Percentiles rank a stretch among this genome's conserved stretches.
These are phyloP conservation scores for Osmerus mordax DNA, from an alignment of 2,113 vertebrate species.

Conservation along the genomic window DNA sequence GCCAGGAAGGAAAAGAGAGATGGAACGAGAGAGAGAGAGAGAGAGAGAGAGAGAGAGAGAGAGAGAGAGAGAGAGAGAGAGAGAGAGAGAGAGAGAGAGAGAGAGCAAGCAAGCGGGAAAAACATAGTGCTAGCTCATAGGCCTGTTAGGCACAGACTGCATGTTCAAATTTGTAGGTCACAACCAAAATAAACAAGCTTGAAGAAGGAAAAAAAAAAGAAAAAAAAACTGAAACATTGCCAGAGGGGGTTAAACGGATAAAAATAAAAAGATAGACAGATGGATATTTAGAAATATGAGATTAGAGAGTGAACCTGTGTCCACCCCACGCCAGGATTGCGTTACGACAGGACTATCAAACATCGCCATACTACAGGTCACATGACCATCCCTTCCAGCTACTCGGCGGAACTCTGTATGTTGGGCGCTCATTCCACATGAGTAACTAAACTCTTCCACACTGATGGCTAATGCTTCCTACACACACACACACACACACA, in stretches of 20 bases:
- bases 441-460: conserved; percentile 23
- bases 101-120: neutral
- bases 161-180: conserved; percentile 71
- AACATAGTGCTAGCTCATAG: conserved; percentile 50
- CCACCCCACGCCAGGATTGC: conserved; percentile 34
- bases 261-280: neutral
- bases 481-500: neutral
- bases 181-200: conserved; percentile 62
- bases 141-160: conserved; percentile 65
- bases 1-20: neutral
- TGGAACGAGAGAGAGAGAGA: neutral
- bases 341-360: neutral
- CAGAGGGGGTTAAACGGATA: neutral
- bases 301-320: too few relatives aligned
- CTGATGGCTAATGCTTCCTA: neutral
- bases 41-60: too few relatives aligned
- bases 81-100: too few relatives aligned
- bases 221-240: neutral
- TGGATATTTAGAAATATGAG: too few relatives aligned
- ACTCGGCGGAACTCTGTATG: conserved; percentile 27
- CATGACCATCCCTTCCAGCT: conserved; percentile 13
- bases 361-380: conserved; percentile 13
- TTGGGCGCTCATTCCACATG: conserved; percentile 35
- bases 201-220: conserved; percentile 32
- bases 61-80: too few relatives aligned